Evolutionary conservation across 2,113 vertebrate species (phyloP), one percentile per base, ranked within the genome.

Genomic region (Daboia siamensis): DNA sequence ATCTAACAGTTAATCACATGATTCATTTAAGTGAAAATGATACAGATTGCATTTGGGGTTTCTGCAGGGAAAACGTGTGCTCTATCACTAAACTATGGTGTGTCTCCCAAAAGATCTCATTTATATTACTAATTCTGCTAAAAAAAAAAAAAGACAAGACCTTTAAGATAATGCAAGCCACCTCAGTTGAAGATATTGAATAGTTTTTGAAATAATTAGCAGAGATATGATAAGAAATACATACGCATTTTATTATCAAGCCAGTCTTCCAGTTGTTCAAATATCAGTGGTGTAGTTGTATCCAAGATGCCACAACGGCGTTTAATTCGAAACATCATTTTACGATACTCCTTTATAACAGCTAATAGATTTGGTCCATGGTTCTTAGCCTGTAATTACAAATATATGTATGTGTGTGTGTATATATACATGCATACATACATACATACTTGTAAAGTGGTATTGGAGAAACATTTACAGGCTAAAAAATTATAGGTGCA

Each of bases 171-270:
- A 80, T 80, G 3, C 74, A 80, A 80, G 33, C 17, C 8, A 21
- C 20, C 33, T 80, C 33, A 80, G 21, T 44, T 80, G 17, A 80
- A 80, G 20, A 1, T 80, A 80, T 2, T 80, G 3, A 80, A 44
- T 80, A 44, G 69, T 33, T 80, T 80, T 39, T 80, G 33, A 80
- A 80, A 80, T 44, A 21, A 44, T 52, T 26, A 21, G 80, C 4
- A 94, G 26, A 88, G 0, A 10, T 21, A 87, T 3, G 39, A 44
- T 52, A 90, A 3, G 52, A 54, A 54, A n/a, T 87, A 92, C 95
- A 94, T 95, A 94, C 94, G 93, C 69, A 95, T 96, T 95, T 96
- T 96, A 86, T 96, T 96, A 46, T 97, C 97, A 94, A 97, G 93
- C 94, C 94, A 96, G 29, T 97, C 94, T 21, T 97, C 95, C 87